Percentiles rank a stretch among this genome's conserved stretches.
These are phyloP conservation scores for Crotalus viridis DNA, from an alignment of 2,113 vertebrate genomes.

Conservation along the genomic window DNA sequence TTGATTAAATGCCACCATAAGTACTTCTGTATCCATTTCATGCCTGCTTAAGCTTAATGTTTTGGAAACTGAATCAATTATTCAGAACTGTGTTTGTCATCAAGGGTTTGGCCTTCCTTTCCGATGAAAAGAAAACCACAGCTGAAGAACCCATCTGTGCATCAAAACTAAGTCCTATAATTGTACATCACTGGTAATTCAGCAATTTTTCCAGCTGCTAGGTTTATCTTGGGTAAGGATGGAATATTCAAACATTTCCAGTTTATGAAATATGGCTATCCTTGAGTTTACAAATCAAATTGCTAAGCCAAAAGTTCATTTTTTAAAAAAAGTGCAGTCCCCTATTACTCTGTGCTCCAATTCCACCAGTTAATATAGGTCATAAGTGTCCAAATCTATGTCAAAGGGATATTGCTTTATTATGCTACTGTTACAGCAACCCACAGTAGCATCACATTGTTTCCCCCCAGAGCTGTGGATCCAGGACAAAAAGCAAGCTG, in stretches of 20 bases:
- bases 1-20: neutral
- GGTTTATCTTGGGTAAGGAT: neutral
- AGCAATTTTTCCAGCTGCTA: neutral
- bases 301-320: neutral
- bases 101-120: neutral
- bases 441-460: neutral
- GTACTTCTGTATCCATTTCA: neutral
- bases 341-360: neutral
- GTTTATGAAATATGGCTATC: neutral
- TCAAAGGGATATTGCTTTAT: neutral
- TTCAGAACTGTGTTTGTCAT: neutral
- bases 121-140: neutral
- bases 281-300: neutral
- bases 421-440: neutral
- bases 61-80: neutral
- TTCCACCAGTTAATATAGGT: neutral
- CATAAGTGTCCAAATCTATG: neutral
- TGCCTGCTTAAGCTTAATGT: neutral
- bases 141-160: neutral
- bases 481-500: neutral
- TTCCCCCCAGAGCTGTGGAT: neutral
- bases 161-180: neutral
- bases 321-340: neutral
- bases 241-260: neutral
- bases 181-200: neutral